Evolutionary conservation across 35 echinoderm and acorn worm genomes (phyloP), one percentile per base, ranked within the genome.

Genomic region (Ophioderma brevispina): DNA sequence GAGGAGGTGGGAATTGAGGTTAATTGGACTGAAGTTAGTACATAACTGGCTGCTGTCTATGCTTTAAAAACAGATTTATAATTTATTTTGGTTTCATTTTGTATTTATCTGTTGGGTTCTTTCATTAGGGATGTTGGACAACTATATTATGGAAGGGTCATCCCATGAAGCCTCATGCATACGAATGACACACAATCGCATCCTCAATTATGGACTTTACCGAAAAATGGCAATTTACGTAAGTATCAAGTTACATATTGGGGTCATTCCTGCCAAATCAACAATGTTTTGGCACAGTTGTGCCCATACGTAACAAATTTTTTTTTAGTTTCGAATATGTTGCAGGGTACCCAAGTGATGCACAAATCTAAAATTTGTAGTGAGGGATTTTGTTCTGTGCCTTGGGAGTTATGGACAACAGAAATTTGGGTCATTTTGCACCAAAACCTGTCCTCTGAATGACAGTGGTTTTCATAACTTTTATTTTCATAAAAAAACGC

Each of bases 151-250:
- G 97, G 97, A 0, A 99, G 92, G 97, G 97, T 11, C 97, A 99
- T 86, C 97, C 97, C 11, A 99, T 99, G 97, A 99, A 99, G 76
- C 97, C 97, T 39, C 97, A 99, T 89, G 97, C 82, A 99, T 99
- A 90, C 97, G 97, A 35, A 99, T 99, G 97, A 99, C 97, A 42
- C 97, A 99, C 88, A 99, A 99, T 50, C 93, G 95, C 31, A 93
- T 99, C 36, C 88, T 99, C 13, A 99, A 99, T 81, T 99, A 99
- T 99, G 97, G 97, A 39, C 88, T 99, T 25, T 99, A 95, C 81
- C 78, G 93, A 84, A 99, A 99, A 76, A 95, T 98, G 96, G 96
- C 95, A 89, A 98, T 98, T 28, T 98, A 98, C 80, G 96, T 98
- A 81, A 95, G 96, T 95, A 35, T 50, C 0, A 31, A 8, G 41